Conservation (phyloP, 2,797 vertebrate species). For the Sternotherus odoratus region DNA sequence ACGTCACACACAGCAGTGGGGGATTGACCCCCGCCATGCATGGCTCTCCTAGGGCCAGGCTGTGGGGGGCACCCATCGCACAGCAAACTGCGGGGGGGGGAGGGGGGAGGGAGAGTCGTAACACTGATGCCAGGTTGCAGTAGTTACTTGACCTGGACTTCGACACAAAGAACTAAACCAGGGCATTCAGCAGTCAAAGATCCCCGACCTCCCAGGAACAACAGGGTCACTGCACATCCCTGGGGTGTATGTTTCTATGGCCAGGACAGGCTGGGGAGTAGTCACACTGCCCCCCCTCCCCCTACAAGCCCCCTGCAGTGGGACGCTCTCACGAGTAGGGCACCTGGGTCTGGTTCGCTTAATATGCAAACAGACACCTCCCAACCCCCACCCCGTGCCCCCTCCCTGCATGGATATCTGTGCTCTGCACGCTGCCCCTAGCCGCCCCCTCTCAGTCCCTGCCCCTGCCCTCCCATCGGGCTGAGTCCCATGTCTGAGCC, state of each 20-base stretch:
- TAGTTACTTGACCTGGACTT: not conserved
- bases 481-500: not conserved
- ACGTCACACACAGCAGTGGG: not conserved
- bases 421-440: not conserved
- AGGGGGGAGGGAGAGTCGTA: rapidly evolving
- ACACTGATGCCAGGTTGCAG: too few species aligned
- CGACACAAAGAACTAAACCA: too few species aligned
- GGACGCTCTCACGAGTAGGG: too few species aligned
- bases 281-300: too few species aligned
- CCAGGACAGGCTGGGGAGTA: not conserved
- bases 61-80: too few species aligned
- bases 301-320: too few species aligned
- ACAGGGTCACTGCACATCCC: not conserved
- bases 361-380: too few species aligned
- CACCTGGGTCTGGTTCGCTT: too few species aligned
- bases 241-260: not conserved
- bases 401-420: not conserved
- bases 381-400: too few species aligned
- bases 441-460: not conserved
- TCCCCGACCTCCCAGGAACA: not conserved
- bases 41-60: not conserved
- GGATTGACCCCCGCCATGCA: too few species aligned
- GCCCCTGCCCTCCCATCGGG: not conserved
- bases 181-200: too few species aligned
- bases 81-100: too few species aligned